These are phyloP conservation scores for Acanthochromis polyacanthus DNA, from an alignment of 2,113 vertebrate genomes.

Conservation along the genomic window DNA sequence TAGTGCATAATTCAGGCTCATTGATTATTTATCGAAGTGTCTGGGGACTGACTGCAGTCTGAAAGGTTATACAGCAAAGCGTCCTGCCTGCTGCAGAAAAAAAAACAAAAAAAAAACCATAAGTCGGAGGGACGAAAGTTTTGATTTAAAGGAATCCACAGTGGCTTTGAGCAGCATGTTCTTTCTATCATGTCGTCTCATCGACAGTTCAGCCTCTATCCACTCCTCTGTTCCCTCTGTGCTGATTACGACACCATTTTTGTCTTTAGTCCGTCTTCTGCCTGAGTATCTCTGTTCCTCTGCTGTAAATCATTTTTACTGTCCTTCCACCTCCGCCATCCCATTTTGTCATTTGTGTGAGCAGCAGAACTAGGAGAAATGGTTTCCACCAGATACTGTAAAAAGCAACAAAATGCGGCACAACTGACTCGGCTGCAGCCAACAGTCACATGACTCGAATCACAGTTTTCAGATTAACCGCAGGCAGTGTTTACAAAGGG, in stretches of 20 bases:
- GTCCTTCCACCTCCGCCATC: background rate
- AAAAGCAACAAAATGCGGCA: too few species aligned
- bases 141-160: slow-evolving; percentile 47
- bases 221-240: background rate
- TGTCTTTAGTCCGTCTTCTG: slow-evolving; percentile 12
- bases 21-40: slow-evolving; percentile 72
- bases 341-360: slow-evolving; percentile 14
- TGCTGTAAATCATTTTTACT: slow-evolving; percentile 28
- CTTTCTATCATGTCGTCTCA: slow-evolving; percentile 9
- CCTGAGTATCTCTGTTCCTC: slow-evolving; percentile 4
- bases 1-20: slow-evolving; percentile 80
- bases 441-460: too few species aligned
- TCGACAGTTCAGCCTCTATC: background rate
- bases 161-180: slow-evolving; percentile 19
- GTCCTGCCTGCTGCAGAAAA: slow-evolving; percentile 55
- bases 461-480: too few species aligned
- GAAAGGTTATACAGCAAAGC: slow-evolving; percentile 71
- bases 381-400: too few species aligned
- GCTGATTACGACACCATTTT: background rate
- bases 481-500: too few species aligned
- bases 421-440: too few species aligned
- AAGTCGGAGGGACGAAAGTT: slow-evolving; percentile 28
- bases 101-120: slow-evolving; percentile 64
- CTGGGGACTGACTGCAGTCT: slow-evolving; percentile 62
- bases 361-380: background rate